Percentiles rank a stretch among this genome's conserved stretches.
Conservation (phyloP, 1,140 invertebrate genomes). For the Littorina saxatilis region DNA sequence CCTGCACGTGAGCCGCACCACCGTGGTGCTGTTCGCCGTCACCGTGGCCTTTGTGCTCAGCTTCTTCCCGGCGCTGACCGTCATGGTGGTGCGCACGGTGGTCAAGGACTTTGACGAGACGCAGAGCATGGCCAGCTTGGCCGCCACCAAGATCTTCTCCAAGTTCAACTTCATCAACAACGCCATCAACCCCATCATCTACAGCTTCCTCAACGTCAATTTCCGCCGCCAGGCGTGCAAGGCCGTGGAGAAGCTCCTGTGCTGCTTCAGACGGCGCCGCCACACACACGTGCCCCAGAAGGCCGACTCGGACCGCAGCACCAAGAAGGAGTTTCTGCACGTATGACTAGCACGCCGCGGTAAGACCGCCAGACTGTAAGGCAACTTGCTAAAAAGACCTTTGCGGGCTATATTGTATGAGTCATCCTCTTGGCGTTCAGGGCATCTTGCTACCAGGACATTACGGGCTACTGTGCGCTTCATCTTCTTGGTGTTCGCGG, state of each 20-base stretch:
- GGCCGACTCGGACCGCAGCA: constrained; percentile 51
- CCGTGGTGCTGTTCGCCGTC: constrained; percentile 62
- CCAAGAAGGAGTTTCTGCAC: constrained; percentile 49
- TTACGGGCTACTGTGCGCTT: too few relatives aligned
- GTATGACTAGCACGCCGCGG: constrained; percentile 23
- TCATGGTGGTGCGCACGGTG: constrained; percentile 56
- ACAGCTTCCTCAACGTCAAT: constrained; percentile 70
- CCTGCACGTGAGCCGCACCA: constrained; percentile 58
- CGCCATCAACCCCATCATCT: constrained; percentile 71
- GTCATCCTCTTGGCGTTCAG: too few relatives aligned
- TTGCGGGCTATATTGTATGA: too few relatives aligned
- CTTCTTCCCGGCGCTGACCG: constrained; percentile 59
- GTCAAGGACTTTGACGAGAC: constrained; percentile 51
- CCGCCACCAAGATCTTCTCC: constrained; percentile 63
- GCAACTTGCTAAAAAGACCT: too few relatives aligned
- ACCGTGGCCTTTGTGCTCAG: constrained; percentile 63
- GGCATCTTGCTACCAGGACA: too few relatives aligned
- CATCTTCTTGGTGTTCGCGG: too few relatives aligned
- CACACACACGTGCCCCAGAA: constrained; percentile 41
- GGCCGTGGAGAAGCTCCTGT: constrained; percentile 45
- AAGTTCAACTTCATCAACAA: constrained; percentile 71
- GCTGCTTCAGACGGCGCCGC: constrained; percentile 39
- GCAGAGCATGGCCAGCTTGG: constrained; percentile 44
- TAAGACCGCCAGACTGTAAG: too few relatives aligned
- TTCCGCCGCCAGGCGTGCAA: constrained; percentile 60